Evolutionary conservation across 2,113 vertebrate genomes (phyloP).

Genomic region (Callopanchax toddi): DNA sequence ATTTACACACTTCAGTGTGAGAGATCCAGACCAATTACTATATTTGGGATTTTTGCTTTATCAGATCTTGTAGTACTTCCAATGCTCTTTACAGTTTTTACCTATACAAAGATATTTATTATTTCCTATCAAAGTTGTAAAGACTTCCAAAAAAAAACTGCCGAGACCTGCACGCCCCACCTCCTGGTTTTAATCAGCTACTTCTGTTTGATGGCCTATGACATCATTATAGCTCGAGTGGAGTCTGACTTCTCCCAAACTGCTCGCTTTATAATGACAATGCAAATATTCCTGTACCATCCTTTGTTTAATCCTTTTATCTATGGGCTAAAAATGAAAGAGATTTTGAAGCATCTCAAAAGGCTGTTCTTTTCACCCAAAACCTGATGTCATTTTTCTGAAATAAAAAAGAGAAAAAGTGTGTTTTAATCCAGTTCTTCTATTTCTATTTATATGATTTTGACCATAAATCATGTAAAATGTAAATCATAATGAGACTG

Average conservation of each 20-base stretch:
- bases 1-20: no score
- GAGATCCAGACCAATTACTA: no score
- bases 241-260: constrained; percentile 8
- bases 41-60: no score
- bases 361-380: not conserved
- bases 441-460: no score
- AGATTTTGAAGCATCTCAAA: constrained; percentile 17
- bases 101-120: not conserved
- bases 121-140: constrained; percentile 1
- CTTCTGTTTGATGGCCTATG: constrained; percentile 11
- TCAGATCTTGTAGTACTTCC: no score
- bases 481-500: no score
- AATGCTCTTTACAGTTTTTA: no score
- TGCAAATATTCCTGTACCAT: constrained; percentile 24
- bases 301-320: constrained; percentile 42
- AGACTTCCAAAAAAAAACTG: constrained; percentile 5
- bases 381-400: not conserved
- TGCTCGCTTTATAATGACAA: constrained; percentile 30
- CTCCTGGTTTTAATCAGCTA: not conserved
- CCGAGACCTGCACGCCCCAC: constrained; percentile 13
- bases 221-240: constrained; percentile 6
- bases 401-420: no score
- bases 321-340: constrained; percentile 38
- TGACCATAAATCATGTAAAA: no score
- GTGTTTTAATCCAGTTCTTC: no score